Conservation (phyloP, 2,113 vertebrate genomes). For the Uropsilus gracilis region DNA sequence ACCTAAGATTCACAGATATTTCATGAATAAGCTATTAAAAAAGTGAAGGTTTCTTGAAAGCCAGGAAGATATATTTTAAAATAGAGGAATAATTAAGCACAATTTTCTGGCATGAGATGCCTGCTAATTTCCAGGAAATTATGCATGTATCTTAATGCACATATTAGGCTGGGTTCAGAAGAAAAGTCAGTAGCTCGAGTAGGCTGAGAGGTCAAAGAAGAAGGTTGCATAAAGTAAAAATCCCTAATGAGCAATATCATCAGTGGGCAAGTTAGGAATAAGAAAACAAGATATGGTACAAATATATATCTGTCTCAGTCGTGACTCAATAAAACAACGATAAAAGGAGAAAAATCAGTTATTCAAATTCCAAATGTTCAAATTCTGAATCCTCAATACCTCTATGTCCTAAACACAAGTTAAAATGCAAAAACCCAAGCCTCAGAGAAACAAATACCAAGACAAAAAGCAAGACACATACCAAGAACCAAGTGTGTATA, state of each 20-base stretch:
- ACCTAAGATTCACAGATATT: background rate
- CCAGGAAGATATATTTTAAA: background rate
- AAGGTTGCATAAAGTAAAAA: background rate
- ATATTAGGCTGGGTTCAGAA: background rate
- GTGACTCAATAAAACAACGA: background rate
- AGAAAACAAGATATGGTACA: background rate
- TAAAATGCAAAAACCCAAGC: background rate
- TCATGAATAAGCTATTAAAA: background rate
- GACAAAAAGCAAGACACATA: too few species aligned
- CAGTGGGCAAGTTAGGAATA: background rate
- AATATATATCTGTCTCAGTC: background rate
- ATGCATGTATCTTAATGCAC: background rate
- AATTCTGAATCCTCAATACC: background rate
- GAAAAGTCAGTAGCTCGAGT: background rate
- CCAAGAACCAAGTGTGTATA: background rate
- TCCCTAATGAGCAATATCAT: background rate
- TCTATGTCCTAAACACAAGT: background rate
- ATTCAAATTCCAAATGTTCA: background rate
- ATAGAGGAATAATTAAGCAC: background rate
- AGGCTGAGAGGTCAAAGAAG: background rate
- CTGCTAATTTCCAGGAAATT: background rate
- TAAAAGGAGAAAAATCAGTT: background rate
- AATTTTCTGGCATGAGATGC: background rate
- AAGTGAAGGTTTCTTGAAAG: background rate
- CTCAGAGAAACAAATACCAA: background rate